Percentiles rank a stretch among this genome's conserved stretches.
These are phyloP conservation scores for Leptopilina clavipes DNA, from an alignment of 1,140 invertebrate genomes.

Conservation along the genomic window DNA sequence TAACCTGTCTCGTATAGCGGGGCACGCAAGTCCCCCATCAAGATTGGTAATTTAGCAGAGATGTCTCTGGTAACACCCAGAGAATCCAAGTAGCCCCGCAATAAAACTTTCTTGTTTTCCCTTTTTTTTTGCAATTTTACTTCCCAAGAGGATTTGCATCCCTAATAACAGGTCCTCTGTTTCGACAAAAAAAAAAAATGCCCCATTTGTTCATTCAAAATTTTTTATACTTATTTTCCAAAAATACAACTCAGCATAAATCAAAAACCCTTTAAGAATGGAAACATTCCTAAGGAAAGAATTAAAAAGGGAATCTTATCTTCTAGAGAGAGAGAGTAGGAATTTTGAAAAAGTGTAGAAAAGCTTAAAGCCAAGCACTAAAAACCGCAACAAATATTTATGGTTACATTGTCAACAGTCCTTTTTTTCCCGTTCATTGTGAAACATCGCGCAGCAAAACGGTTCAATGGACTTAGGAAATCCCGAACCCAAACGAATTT, in stretches of 20 bases:
- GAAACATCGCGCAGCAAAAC: not conserved
- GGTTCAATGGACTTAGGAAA: conserved; percentile 28
- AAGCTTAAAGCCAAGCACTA: too few species aligned
- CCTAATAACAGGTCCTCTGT: conserved; percentile 29
- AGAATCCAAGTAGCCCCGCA: conserved; percentile 37
- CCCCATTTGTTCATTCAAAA: too few species aligned
- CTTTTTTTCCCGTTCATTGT: not conserved
- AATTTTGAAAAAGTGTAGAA: too few species aligned
- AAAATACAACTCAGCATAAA: too few species aligned
- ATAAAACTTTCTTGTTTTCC: conserved; percentile 52
- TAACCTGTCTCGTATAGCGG: conserved; percentile 42
- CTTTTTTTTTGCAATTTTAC: conserved; percentile 44
- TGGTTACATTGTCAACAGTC: not conserved
- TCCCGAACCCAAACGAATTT: conserved; percentile 12
- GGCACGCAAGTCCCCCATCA: conserved; percentile 45
- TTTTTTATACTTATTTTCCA: too few species aligned
- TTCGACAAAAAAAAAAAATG: too few species aligned
- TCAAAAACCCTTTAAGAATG: too few species aligned
- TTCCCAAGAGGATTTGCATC: conserved; percentile 58
- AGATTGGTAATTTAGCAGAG: conserved; percentile 64
- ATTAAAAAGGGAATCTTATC: too few species aligned
- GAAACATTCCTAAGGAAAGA: too few species aligned
- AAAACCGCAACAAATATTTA: conserved; percentile 18
- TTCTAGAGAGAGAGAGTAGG: too few species aligned
- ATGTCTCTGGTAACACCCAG: conserved; percentile 48